Conservation (phyloP, 2,797 vertebrate species). For the Muscicapa comitata region DNA sequence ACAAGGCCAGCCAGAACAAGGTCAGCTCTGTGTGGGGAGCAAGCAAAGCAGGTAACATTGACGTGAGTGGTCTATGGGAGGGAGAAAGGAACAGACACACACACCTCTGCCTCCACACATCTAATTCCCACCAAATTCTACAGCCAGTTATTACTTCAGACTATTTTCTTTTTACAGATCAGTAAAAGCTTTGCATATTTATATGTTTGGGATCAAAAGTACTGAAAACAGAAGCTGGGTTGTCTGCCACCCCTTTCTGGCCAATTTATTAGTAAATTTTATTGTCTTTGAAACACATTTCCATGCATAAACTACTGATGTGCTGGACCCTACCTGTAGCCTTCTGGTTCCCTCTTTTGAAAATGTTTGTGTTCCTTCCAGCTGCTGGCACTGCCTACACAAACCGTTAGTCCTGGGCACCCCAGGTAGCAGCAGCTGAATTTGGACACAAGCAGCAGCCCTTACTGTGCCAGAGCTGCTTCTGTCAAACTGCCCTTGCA, state of each 20-base stretch:
- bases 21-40: constrained; percentile 9
- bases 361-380: not conserved
- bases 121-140: not conserved
- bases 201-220: not conserved
- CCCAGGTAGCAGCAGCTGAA: not conserved
- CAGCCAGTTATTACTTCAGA: not conserved
- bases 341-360: not conserved
- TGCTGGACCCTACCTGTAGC: not conserved
- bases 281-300: not conserved
- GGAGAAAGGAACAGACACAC: not conserved
- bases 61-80: not conserved
- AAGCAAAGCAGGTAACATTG: not conserved
- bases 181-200: not conserved
- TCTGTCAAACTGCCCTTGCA: not conserved
- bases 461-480: not conserved
- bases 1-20: constrained; percentile 55
- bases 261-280: not conserved
- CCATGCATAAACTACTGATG: not conserved
- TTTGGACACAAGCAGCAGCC: not conserved
- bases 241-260: not conserved
- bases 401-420: not conserved
- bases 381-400: not conserved
- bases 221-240: not conserved
- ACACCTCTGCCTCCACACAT: not conserved
- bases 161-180: not conserved